Base-by-base conservation (phyloP, 2,888 invertebrate genomes). In the Polydrusus cervinus region DNA sequence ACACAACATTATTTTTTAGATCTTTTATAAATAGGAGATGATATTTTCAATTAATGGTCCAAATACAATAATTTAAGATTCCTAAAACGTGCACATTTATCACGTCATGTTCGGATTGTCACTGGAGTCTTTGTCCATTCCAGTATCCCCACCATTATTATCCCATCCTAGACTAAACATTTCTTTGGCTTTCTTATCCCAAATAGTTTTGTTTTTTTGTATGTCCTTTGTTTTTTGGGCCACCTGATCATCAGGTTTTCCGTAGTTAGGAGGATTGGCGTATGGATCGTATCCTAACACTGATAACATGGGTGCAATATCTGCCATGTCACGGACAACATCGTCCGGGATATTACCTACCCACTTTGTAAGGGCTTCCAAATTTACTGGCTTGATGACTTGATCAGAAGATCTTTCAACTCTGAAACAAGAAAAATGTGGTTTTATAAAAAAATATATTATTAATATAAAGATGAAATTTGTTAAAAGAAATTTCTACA, bases 361-460 rank as follows among this genome's bases (percentile, higher is more conserved):
- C 97, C 96, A 97, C 89, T 96, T 96, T 83, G 93, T 92, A 79
- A 99, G 90, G 61, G 99, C 99, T 88, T 98, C 98, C 84, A 96
- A 90, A 89, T 99, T 99, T 76, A 99, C 95, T 13, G 99, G 97
- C 85, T 98, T 98, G 87, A 99, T 97, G 83, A 99, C 98, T 91
- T 99, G 99, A 90, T 99, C 98, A 78, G 97, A 97, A 61, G 98
- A 98, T 77, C 98, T 92, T 89, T 99, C 98, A 86, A 97, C 96
- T 88, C 97, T 98, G 90, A 70, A 87, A 88, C 78, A 74, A 34
- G 8, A 34, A 34, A 34, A 34, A 25, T 3, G 1, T 25, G 25
- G 34, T 34, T 7, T 34, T 34, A 34, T 3, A 10, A 34, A n/a
- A 34, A 34, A 34, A 34, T 10, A 34, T 34, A 8, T 25, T 1